Conservation (phyloP, 1,140 invertebrate species). For the Caenorhabditis briggsae region DNA sequence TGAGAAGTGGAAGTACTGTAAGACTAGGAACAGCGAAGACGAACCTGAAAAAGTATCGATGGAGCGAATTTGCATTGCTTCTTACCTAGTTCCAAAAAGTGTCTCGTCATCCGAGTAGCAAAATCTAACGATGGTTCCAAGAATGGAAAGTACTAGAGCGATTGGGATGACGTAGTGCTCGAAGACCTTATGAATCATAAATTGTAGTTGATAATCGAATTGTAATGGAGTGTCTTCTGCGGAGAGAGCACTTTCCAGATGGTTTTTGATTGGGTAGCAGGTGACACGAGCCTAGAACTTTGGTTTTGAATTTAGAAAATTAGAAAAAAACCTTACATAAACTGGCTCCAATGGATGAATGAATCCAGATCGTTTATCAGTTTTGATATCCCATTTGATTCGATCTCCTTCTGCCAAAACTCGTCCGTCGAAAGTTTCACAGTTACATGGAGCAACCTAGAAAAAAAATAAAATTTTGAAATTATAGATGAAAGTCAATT, state of each 20-base stretch:
- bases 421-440: slow-evolving; percentile 35
- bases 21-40: slow-evolving; percentile 57
- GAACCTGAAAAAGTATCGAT: background rate
- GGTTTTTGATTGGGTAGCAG: slow-evolving; percentile 31
- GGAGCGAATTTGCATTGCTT: background rate
- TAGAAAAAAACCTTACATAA: background rate
- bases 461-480: no score
- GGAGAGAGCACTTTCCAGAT: slow-evolving; percentile 4
- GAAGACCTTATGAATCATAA: slow-evolving; percentile 21
- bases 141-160: background rate
- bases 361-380: slow-evolving; percentile 43
- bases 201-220: slow-evolving; percentile 43
- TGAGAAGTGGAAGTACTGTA: slow-evolving; percentile 43
- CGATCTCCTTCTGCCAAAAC: slow-evolving; percentile 8
- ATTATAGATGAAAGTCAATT: no score
- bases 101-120: slow-evolving; percentile 25
- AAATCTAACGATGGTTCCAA: slow-evolving; percentile 1
- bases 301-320: background rate
- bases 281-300: slow-evolving; percentile 45
- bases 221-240: slow-evolving; percentile 40
- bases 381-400: slow-evolving; percentile 40
- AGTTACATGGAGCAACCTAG: slow-evolving; percentile 56
- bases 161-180: slow-evolving; percentile 46
- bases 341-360: slow-evolving; percentile 17
- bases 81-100: slow-evolving; percentile 50